Percentiles rank a stretch among this genome's conserved stretches.
phyloP scores from a whole-genome alignment of 2,113 vertebrate genomes.

The Shinisaurus crocodilurus region DNA sequence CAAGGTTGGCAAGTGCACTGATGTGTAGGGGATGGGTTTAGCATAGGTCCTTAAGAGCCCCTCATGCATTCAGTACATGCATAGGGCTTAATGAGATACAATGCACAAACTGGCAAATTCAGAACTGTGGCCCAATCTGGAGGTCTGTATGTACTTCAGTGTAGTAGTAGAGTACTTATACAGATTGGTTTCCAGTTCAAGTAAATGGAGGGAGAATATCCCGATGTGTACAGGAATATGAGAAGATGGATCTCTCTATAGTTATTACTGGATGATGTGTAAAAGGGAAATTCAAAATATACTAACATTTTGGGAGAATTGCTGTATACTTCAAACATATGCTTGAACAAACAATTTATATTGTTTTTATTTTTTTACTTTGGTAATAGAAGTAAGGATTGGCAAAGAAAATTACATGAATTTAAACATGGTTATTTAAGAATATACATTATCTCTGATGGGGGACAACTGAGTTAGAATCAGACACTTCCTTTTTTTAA shows the following conservation, averaged over 20 bases:
- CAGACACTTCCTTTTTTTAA: not conserved
- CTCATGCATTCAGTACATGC: not conserved
- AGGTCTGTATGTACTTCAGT: not conserved
- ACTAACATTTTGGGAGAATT: not conserved
- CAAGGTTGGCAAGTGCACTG: no score
- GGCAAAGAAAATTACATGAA: not conserved
- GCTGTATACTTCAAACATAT: not conserved
- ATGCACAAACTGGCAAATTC: not conserved
- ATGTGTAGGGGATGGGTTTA: not conserved
- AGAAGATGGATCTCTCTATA: no score
- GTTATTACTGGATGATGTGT: not conserved
- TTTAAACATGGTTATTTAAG: constrained; percentile 17
- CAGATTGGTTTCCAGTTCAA: not conserved
- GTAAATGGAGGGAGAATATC: not conserved
- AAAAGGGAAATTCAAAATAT: not conserved
- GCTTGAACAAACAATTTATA: not conserved
- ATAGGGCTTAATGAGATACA: not conserved
- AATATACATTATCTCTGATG: constrained; percentile 15
- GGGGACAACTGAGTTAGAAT: not conserved
- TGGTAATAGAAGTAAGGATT: not conserved
- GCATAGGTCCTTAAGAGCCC: no score
- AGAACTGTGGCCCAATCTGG: not conserved
- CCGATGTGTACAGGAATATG: not conserved
- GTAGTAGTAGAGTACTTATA: not conserved
- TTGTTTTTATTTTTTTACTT: constrained; percentile 8